These are phyloP conservation scores for Corynorhinus townsendii DNA, from an alignment of 2,113 vertebrate species.

Conservation along the genomic window DNA sequence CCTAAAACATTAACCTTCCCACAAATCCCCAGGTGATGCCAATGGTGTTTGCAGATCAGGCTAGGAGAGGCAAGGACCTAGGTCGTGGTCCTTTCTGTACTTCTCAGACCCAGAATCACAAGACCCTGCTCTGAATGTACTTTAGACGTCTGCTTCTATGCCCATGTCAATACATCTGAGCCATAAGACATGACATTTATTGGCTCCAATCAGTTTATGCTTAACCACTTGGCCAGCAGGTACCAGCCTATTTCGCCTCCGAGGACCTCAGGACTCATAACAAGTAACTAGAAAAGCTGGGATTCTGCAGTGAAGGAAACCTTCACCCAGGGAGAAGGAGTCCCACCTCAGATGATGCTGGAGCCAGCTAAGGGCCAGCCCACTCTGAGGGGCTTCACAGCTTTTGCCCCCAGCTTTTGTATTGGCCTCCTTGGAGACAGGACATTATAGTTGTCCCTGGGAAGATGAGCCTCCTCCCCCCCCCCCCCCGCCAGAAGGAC, in stretches of 20 bases:
- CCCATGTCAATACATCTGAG: neutral
- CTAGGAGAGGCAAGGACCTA: neutral
- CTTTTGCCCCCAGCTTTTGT: neutral
- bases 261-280: neutral
- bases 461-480: accelerated
- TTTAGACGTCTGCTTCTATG: neutral
- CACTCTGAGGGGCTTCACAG: neutral
- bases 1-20: neutral
- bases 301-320: neutral
- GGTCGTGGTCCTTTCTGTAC: neutral
- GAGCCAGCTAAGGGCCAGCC: neutral
- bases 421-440: neutral
- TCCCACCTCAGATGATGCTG: accelerated
- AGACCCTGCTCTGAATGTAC: neutral
- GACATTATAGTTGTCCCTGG: neutral
- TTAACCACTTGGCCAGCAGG: neutral
- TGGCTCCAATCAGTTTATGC: neutral
- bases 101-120: neutral
- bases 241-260: neutral
- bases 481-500: neutral
- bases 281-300: neutral
- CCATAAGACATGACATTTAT: neutral
- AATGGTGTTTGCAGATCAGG: neutral
- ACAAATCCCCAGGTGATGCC: neutral
- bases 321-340: neutral